phyloP scores from a whole-genome alignment of 1,140 invertebrate species.

The Atta texana region DNA sequence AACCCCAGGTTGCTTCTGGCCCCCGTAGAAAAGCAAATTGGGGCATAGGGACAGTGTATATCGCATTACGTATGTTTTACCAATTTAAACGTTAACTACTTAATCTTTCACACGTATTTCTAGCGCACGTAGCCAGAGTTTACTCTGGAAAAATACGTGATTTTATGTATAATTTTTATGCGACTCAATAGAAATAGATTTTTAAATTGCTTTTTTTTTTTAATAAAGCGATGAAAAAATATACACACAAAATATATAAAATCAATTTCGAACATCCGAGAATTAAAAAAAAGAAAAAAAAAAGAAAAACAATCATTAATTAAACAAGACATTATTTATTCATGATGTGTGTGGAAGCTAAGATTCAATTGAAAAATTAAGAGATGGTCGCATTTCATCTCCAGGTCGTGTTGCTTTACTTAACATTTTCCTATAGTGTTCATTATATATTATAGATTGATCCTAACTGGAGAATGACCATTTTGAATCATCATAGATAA shows the following conservation, averaged over 20 bases:
- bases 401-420: conserved; percentile 70
- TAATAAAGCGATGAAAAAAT: conserved; percentile 36
- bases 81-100: conserved; percentile 61
- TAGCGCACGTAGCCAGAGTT: conserved; percentile 20
- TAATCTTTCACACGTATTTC: conserved; percentile 17
- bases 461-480: conserved; percentile 71
- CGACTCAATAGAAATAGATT: conserved; percentile 23
- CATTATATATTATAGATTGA: conserved; percentile 69
- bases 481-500: conserved; percentile 63
- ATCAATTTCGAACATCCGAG: background rate
- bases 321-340: conserved; percentile 77
- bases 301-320: conserved; percentile 48
- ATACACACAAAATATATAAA: conserved; percentile 15
- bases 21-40: conserved; percentile 79
- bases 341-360: conserved; percentile 75
- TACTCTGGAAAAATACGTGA: conserved; percentile 44
- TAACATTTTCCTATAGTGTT: conserved; percentile 62
- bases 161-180: conserved; percentile 47
- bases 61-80: conserved; percentile 77
- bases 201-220: conserved; percentile 42
- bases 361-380: conserved; percentile 75
- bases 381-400: conserved; percentile 84
- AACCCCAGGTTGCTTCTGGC: conserved; percentile 80
- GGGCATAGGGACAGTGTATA: conserved; percentile 74
- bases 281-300: conserved; percentile 30